Conservation (phyloP, 2,113 vertebrate genomes). For the Recurvirostra avosetta region DNA sequence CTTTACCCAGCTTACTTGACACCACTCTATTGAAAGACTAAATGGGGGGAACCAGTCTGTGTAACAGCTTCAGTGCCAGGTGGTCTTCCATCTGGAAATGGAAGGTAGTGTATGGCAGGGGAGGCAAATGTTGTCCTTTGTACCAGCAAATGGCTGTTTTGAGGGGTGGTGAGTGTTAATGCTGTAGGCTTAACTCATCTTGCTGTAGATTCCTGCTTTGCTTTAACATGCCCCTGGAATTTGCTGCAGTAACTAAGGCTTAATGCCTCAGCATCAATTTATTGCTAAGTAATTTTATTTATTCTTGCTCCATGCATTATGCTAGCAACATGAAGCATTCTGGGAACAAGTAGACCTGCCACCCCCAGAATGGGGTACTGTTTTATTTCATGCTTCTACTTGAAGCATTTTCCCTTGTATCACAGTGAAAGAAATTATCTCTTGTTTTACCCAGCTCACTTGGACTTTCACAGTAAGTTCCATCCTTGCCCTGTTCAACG, state of each 20-base stretch:
- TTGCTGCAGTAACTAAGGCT: not conserved
- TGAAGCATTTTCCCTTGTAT: not conserved
- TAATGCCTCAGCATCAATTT: not conserved
- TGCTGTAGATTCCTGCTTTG: not conserved
- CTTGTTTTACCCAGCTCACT: not conserved
- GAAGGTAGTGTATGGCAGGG: not conserved
- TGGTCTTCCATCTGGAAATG: not conserved
- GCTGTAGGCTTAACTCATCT: not conserved
- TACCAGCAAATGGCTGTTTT: not conserved
- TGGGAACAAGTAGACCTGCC: not conserved
- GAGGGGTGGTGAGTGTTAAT: not conserved
- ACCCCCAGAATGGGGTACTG: fast-evolving
- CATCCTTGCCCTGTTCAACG: not conserved
- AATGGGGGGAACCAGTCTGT: not conserved
- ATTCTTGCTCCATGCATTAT: not conserved
- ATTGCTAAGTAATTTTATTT: not conserved
- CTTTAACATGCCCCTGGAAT: not conserved
- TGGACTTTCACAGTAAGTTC: not conserved
- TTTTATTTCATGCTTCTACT: not conserved
- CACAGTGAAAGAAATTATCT: not conserved
- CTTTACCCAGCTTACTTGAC: not conserved
- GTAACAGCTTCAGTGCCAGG: not conserved
- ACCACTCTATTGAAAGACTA: not conserved
- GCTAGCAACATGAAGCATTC: not conserved
- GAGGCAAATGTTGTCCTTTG: not conserved